These are phyloP conservation scores for Nebria brevicollis DNA, from an alignment of 2,888 invertebrate species.

Conservation along the genomic window DNA sequence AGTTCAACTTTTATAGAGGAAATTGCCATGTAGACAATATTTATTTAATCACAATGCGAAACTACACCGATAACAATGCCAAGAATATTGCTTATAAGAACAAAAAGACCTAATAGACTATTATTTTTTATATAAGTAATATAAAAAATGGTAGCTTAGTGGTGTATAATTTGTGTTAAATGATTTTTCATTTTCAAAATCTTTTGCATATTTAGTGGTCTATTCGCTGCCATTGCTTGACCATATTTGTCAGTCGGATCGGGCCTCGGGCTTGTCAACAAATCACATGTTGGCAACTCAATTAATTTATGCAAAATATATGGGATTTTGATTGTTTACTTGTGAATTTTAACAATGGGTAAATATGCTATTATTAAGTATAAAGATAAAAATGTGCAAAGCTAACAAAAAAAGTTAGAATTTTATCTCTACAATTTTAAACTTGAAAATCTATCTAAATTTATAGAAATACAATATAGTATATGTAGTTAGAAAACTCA, in stretches of 20 bases:
- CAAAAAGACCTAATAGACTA: neutral
- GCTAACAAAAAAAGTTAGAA: neutral
- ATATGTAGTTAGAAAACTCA: neutral
- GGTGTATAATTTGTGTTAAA: too few species aligned
- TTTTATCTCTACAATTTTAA: constrained; percentile 1
- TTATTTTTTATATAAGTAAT: too few species aligned
- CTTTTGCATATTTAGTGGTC: too few species aligned
- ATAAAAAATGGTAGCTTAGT: too few species aligned
- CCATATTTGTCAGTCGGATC: too few species aligned
- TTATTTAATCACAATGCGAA: neutral
- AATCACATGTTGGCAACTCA: too few species aligned
- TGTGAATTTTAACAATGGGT: neutral
- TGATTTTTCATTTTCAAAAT: too few species aligned
- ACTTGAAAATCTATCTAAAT: neutral
- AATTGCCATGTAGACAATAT: neutral
- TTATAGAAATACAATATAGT: neutral
- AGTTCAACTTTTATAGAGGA: neutral
- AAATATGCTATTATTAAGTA: neutral
- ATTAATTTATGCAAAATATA: neutral
- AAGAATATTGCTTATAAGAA: neutral
- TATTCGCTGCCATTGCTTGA: too few species aligned
- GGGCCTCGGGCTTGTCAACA: too few species aligned
- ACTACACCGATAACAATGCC: neutral
- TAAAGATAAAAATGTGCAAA: neutral
- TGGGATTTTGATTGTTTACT: neutral